Conservation (phyloP, 2,113 vertebrate genomes). For the Notarius quadriscutis region DNA sequence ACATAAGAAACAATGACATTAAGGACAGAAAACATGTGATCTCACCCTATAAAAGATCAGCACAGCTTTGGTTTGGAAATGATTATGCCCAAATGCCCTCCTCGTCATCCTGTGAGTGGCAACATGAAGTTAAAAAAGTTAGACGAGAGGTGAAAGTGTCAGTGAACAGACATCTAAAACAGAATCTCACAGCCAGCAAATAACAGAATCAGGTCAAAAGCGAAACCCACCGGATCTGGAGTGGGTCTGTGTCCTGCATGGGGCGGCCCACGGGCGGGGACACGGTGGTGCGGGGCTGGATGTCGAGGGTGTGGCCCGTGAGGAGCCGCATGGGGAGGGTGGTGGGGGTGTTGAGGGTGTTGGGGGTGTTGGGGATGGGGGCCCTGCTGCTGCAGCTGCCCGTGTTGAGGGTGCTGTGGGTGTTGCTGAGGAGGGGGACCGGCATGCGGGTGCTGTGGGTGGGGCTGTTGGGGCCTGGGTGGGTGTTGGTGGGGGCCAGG, state of each 20-base stretch:
- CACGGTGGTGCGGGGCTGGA: constrained; percentile 60
- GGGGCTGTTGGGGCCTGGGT: constrained; percentile 46
- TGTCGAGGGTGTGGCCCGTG: constrained; percentile 67
- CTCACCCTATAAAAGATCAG: constrained; percentile 95
- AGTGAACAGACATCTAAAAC: constrained; percentile 1
- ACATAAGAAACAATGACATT: background rate
- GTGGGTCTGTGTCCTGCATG: constrained; percentile 91
- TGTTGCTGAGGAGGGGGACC: constrained; percentile 58
- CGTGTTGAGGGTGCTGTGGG: constrained; percentile 43
- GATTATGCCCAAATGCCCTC: constrained; percentile 99
- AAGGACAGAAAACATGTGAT: constrained; percentile 21
- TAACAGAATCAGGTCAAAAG: background rate
- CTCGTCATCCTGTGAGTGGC: constrained; percentile 90
- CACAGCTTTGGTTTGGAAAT: constrained; percentile 89
- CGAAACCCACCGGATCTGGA: constrained; percentile 81
- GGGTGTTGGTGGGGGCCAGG: constrained; percentile 60
- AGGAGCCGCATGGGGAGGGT: constrained; percentile 80
- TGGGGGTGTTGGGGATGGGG: constrained; percentile 56
- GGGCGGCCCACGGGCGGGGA: constrained; percentile 75
- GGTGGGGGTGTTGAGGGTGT: constrained; percentile 51
- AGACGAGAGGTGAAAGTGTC: constrained; percentile 15
- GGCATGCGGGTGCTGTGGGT: constrained; percentile 63
- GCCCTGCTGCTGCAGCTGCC: constrained; percentile 55
- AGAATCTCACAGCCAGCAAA: background rate
- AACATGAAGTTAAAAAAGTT: constrained; percentile 68